These are phyloP conservation scores for Cottoperca gobio DNA, from an alignment of 2,797 vertebrate genomes.

Conservation along the genomic window DNA sequence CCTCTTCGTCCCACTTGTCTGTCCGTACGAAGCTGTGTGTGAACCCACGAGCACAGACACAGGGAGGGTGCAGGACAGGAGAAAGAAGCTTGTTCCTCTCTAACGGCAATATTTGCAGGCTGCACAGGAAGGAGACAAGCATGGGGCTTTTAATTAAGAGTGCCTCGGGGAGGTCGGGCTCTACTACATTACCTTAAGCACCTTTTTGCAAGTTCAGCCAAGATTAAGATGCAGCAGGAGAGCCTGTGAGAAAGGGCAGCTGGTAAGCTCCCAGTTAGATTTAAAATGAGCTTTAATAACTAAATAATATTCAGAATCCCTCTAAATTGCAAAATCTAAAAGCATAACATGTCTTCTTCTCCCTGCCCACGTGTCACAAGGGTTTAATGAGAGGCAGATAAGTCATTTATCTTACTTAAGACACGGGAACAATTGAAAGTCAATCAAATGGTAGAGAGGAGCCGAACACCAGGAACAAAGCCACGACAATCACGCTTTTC, in stretches of 20 bases:
- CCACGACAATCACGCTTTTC: slow-evolving; percentile 41
- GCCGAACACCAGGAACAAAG: slow-evolving; percentile 40
- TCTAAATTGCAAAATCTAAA: slow-evolving; percentile 1
- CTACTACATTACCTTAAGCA: slow-evolving; percentile 24
- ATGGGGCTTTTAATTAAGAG: slow-evolving; percentile 70
- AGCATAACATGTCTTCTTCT: neutral
- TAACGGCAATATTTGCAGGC: slow-evolving; percentile 20
- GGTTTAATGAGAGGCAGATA: slow-evolving; percentile 26
- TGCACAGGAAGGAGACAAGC: slow-evolving; percentile 50
- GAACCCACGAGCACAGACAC: slow-evolving; percentile 10
- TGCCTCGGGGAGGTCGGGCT: slow-evolving; percentile 51
- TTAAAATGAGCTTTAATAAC: neutral
- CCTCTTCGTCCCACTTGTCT: slow-evolving; percentile 18
- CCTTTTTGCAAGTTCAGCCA: slow-evolving; percentile 28
- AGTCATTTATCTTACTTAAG: slow-evolving; percentile 65
- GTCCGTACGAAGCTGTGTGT: slow-evolving; percentile 13
- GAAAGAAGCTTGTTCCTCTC: slow-evolving; percentile 27
- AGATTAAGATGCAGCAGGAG: slow-evolving; percentile 33
- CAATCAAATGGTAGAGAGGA: slow-evolving; percentile 56
- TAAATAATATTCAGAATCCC: neutral
- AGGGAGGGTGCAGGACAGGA: slow-evolving; percentile 6
- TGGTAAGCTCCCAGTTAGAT: slow-evolving; percentile 17
- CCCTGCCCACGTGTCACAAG: neutral
- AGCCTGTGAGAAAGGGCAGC: neutral
- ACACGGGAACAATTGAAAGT: slow-evolving; percentile 59